Evolutionary conservation across 2,888 invertebrate species (phyloP).

Genomic region (Neuroscelio doddi): DNA sequence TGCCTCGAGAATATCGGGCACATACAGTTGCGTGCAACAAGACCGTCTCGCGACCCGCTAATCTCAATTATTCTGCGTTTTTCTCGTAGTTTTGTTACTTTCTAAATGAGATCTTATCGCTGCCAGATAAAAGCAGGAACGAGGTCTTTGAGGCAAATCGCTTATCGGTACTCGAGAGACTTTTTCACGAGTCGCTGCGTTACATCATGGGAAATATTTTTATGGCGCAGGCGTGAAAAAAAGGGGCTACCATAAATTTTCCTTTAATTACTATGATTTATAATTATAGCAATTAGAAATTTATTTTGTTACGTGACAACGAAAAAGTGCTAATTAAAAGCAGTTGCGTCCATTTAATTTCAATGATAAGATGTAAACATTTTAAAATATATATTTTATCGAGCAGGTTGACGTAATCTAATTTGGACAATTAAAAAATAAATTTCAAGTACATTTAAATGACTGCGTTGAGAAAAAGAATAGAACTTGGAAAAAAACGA

Average conservation of each 20-base stretch:
- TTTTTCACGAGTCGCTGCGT: slow-evolving; percentile 6
- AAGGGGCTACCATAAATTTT: neutral
- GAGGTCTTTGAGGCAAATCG: slow-evolving; percentile 32
- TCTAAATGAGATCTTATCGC: slow-evolving; percentile 28
- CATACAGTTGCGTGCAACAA: slow-evolving; percentile 27
- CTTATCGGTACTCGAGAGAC: slow-evolving; percentile 18
- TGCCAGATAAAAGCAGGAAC: slow-evolving; percentile 20
- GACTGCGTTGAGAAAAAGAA: slow-evolving; percentile 1
- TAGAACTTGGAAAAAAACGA: slow-evolving; percentile 2
- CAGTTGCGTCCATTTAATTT: no score
- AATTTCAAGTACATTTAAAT: slow-evolving; percentile 41
- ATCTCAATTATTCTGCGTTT: slow-evolving; percentile 31
- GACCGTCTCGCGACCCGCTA: slow-evolving; percentile 28
- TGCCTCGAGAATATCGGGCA: slow-evolving; percentile 12
- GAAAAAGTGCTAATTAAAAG: slow-evolving; percentile 1
- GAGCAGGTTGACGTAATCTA: slow-evolving; percentile 51
- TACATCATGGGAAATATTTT: neutral
- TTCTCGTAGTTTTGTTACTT: slow-evolving; percentile 30
- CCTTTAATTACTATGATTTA: slow-evolving; percentile 4
- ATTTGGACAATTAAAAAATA: no score
- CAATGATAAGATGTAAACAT: neutral
- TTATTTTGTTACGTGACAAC: slow-evolving; percentile 6
- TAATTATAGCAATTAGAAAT: slow-evolving; percentile 3
- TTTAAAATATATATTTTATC: neutral
- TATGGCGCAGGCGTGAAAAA: neutral